phyloP scores from a whole-genome alignment of 2,797 vertebrate species.

The Lerista edwardsae region DNA sequence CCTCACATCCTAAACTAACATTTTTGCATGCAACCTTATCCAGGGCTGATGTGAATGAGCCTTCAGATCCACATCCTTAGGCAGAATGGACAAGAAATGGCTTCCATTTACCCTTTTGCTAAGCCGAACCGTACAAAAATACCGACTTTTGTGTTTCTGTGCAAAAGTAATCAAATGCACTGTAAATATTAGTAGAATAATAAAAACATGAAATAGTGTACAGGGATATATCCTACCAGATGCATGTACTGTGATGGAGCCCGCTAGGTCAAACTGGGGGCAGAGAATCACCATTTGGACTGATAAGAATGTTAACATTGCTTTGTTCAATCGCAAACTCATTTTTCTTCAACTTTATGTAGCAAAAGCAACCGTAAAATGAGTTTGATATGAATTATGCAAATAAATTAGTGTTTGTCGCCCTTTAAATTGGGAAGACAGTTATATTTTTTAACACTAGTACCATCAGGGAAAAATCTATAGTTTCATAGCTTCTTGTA shows the following conservation, averaged over 20 bases:
- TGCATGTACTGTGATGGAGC: neutral
- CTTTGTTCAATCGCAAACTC: neutral
- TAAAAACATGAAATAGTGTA: neutral
- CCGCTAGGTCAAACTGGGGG: neutral
- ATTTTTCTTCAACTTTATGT: neutral
- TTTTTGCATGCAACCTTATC: neutral
- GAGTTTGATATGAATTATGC: neutral
- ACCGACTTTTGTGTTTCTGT: neutral
- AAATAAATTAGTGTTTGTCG: neutral
- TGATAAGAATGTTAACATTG: neutral
- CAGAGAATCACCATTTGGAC: neutral
- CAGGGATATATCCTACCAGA: neutral
- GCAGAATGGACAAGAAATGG: neutral
- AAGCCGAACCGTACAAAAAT: neutral
- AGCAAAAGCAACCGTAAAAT: neutral
- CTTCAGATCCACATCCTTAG: neutral
- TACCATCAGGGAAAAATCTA: slow-evolving; percentile 1
- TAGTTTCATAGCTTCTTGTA: neutral
- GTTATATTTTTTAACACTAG: neutral
- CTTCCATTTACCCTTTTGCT: neutral
- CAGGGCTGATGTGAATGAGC: neutral
- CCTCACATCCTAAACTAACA: neutral
- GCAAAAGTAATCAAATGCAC: neutral
- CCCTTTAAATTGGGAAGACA: neutral
- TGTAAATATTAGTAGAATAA: neutral